A percentile compares a stretch with the other conserved stretches of the same genome.
Conservation (phyloP, 2,797 vertebrate genomes). For the Serranus cabrilla region DNA sequence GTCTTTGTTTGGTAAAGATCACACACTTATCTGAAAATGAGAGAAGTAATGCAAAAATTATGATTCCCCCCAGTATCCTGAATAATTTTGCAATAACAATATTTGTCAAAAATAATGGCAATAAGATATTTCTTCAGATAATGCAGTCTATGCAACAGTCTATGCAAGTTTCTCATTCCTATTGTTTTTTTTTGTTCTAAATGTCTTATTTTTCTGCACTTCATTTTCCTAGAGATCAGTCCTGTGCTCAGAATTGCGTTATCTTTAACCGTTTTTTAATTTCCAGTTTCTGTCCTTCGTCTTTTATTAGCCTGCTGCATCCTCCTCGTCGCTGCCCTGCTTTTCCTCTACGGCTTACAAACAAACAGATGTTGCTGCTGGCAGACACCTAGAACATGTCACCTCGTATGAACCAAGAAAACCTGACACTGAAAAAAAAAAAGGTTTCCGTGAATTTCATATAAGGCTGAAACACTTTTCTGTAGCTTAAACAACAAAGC, state of each 20-base stretch:
- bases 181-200: neutral
- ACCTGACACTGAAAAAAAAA: neutral
- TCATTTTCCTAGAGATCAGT: neutral
- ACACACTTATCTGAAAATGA: too few species aligned
- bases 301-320: constrained; percentile 3
- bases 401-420: constrained; percentile 34
- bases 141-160: neutral
- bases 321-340: constrained; percentile 3
- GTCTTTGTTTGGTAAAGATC: too few species aligned
- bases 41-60: too few species aligned
- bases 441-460: constrained; percentile 20
- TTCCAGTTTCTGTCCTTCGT: neutral
- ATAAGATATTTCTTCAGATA: too few species aligned
- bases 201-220: neutral
- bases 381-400: constrained; percentile 33
- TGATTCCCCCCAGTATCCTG: too few species aligned
- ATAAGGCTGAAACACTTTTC: constrained; percentile 10
- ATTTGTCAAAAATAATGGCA: too few species aligned
- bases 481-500: constrained; percentile 31
- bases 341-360: constrained; percentile 17
- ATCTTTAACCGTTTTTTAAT: constrained; percentile 4
- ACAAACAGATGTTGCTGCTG: constrained; percentile 38
- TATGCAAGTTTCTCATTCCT: neutral
- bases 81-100: too few species aligned
- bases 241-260: constrained; percentile 1